phyloP scores from a whole-genome alignment of 30 jellyfish, hydroid and myxozoan species.

The Catostylus mosaicus region DNA sequence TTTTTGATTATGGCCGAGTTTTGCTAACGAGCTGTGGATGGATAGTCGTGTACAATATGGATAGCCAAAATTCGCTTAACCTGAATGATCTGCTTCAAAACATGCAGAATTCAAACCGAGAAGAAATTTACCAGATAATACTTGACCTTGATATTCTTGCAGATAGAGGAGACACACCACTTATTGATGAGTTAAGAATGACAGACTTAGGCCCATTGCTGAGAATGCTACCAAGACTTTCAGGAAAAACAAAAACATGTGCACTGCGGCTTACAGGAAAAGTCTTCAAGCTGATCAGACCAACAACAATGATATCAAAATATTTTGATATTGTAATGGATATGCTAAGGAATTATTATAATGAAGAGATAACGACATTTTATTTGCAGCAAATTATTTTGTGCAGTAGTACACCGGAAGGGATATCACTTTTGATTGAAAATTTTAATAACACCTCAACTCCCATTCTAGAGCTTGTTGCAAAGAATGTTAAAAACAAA shows the following conservation, averaged over 20 bases:
- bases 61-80: neutral
- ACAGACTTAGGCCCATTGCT: constrained; percentile 37
- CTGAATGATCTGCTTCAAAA: neutral
- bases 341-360: neutral
- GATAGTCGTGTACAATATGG: no score
- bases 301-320: constrained; percentile 6
- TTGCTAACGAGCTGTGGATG: no score
- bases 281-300: constrained; percentile 5
- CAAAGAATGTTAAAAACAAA: constrained; percentile 8
- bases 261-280: constrained; percentile 41
- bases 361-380: constrained; percentile 23
- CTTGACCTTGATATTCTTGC: constrained; percentile 43
- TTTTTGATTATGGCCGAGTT: no score
- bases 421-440: constrained; percentile 13
- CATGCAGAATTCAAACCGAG: constrained; percentile 11
- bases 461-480: neutral
- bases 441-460: neutral
- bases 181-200: constrained; percentile 5
- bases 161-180: neutral
- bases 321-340: constrained; percentile 1
- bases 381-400: constrained; percentile 26
- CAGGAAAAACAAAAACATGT: constrained; percentile 26
- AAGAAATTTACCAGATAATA: constrained; percentile 1
- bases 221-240: neutral
- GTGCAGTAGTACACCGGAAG: constrained; percentile 2